Evolutionary conservation across 2,113 vertebrate genomes (phyloP), one percentile per base, ranked within the genome.

Genomic region (Oreochromis aureus): DNA sequence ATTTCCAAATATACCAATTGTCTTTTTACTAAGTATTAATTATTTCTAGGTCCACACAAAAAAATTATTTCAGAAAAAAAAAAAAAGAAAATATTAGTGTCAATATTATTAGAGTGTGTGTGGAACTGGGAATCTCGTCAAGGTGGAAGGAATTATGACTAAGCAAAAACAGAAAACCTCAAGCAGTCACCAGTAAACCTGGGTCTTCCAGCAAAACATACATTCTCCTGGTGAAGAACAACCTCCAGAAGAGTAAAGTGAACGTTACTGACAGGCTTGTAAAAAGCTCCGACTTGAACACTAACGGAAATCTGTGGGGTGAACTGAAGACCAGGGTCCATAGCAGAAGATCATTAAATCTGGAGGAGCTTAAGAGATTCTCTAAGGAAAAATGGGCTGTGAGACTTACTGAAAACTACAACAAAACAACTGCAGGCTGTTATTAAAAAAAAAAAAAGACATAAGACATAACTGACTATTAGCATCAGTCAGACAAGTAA

Each of bases 71-170:
- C 2, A 39, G 10, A 63, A 36, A 63, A 63, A 58, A 63, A 36
- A n/a, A 63, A 58, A 30, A 19, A 27, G 27, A 27, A 34, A 0
- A 19, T 2, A 36, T 12, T 36, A 6, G 32, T 19, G 32, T 36
- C 2, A 36, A 5, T 36, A 36, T 66, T 66, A 66, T n/a, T 66
- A 39, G 32, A 36, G 61, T 66, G 34, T n/a, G 32, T 2, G 10
- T 12, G 32, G 61, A 39, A 66, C 18, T 39, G 34, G 4, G 18
- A 39, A 66, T 66, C 0, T 66, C 0, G 2, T 66, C 0, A 66
- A 66, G 18, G 32, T 39, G 18, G 61, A 39, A 66, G 61, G 18
- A 66, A 66, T 66, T 36, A 61, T 1, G 58, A 61, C 32, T 18
- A 66, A 66, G 10, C 32, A 66, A 66, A 36, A 36, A 66, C 30